phyloP scores from a whole-genome alignment of 1,140 invertebrate species.

The Telenomus remus region DNA sequence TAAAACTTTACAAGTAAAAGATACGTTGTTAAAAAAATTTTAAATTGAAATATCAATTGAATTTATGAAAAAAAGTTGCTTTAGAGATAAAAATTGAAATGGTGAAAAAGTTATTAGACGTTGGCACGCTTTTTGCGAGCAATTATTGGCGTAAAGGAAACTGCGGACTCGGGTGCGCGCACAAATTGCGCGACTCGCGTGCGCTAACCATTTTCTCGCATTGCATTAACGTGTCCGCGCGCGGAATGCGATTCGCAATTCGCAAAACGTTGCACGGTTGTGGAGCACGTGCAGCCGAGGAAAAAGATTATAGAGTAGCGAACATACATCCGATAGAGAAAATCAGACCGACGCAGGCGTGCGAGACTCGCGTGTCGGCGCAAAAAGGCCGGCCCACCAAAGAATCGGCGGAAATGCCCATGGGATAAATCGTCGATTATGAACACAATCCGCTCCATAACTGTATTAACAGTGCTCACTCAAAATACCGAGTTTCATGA shows the following conservation, averaged over 20 bases:
- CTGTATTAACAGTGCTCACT: constrained; percentile 2
- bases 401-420: constrained; percentile 33
- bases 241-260: constrained; percentile 41
- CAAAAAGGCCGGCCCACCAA: not conserved
- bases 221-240: constrained; percentile 39
- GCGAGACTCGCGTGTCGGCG: constrained; percentile 41
- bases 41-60: no score
- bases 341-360: constrained; percentile 15
- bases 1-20: no score
- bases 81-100: no score
- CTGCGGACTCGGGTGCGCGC: not conserved
- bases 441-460: constrained; percentile 9
- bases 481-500: no score
- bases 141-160: constrained; percentile 36
- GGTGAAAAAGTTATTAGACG: no score
- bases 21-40: no score
- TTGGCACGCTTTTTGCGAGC: not conserved
- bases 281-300: constrained; percentile 21
- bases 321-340: constrained; percentile 30
- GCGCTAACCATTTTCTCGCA: constrained; percentile 45
- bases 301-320: no score
- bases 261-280: constrained; percentile 33
- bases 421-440: constrained; percentile 19
- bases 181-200: constrained; percentile 45
- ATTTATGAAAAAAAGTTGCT: no score